These are phyloP conservation scores for Gymnorhina tibicen DNA, from an alignment of 2,113 vertebrate species.

Conservation along the genomic window DNA sequence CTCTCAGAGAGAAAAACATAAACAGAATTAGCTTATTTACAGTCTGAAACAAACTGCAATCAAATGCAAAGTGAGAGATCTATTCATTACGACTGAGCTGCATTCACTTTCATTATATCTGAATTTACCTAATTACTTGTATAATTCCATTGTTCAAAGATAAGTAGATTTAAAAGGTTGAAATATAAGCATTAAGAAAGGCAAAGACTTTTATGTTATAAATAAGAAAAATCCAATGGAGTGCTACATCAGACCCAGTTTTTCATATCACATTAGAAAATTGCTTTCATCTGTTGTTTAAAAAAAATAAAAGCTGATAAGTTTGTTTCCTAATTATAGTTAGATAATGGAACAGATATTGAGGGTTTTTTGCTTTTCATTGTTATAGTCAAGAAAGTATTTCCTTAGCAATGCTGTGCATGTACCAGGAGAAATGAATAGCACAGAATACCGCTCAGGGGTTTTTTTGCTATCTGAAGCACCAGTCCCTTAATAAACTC, in stretches of 20 bases:
- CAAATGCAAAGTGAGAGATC: neutral
- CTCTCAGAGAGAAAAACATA: neutral
- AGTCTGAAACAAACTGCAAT: neutral
- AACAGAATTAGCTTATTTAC: conserved; percentile 11
- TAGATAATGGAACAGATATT: neutral
- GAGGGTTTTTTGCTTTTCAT: accelerated
- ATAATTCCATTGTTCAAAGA: neutral
- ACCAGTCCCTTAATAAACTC: neutral
- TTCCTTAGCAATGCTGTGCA: neutral
- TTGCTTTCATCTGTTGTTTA: neutral
- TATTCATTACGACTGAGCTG: neutral
- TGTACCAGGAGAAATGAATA: neutral
- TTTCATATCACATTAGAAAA: neutral
- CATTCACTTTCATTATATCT: neutral
- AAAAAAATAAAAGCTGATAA: neutral
- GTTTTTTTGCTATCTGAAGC: neutral
- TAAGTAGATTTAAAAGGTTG: conserved; percentile 1
- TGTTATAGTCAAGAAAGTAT: neutral
- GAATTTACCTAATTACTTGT: conserved; percentile 8
- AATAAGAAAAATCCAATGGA: neutral
- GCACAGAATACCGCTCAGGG: neutral
- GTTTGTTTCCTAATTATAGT: neutral
- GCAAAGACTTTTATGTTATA: neutral
- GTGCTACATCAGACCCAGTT: neutral
- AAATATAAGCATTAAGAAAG: neutral